phyloP scores from a whole-genome alignment of 2,888 invertebrate genomes.

The Drosophila dives region DNA sequence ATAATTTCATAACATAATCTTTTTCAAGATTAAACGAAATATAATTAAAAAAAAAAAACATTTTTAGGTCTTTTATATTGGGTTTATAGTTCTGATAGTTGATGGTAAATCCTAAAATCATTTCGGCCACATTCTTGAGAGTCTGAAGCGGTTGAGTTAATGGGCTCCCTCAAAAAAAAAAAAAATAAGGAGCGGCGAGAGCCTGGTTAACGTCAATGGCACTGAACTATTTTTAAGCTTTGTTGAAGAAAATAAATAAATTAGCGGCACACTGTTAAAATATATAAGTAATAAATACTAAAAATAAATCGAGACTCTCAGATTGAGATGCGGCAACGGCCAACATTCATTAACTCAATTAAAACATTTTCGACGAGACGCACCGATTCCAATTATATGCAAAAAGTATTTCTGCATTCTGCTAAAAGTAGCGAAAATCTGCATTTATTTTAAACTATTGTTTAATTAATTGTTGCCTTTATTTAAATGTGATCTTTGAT shows the following conservation, averaged over 20 bases:
- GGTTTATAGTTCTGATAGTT: neutral
- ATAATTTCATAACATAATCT: neutral
- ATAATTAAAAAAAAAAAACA: neutral
- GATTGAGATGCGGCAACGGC: conserved; percentile 17
- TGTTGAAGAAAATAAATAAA: conserved; percentile 61
- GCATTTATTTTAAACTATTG: neutral
- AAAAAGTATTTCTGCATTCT: neutral
- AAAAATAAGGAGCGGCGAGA: neutral
- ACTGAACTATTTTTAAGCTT: conserved; percentile 64
- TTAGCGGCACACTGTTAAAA: conserved; percentile 62
- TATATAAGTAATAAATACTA: conserved; percentile 49
- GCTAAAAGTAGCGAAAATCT: neutral
- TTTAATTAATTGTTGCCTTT: neutral
- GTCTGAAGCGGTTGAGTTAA: neutral
- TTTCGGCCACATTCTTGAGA: neutral
- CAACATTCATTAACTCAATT: conserved; percentile 68
- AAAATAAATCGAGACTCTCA: conserved; percentile 57
- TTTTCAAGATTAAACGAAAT: neutral
- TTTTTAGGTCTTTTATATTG: neutral
- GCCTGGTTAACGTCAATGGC: conserved; percentile 11
- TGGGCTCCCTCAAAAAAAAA: neutral
- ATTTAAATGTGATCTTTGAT: neutral
- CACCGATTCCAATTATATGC: neutral
- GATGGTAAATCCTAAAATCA: neutral
- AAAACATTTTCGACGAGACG: conserved; percentile 59